Conservation (phyloP, 2,113 vertebrate species). For the Phalacrocorax carbo region DNA sequence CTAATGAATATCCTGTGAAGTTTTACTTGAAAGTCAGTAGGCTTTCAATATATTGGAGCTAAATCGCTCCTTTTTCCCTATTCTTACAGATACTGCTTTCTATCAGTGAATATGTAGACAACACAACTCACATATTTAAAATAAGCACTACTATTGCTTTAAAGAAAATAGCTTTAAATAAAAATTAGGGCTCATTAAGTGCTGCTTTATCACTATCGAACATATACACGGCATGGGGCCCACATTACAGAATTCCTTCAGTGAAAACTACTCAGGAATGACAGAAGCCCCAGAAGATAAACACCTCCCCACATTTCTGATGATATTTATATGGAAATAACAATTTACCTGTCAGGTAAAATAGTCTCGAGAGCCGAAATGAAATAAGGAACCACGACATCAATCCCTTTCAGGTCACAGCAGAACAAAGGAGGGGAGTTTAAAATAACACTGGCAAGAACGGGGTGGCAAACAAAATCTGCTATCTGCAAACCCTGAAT, state of each 20-base stretch:
- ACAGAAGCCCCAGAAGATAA: not conserved
- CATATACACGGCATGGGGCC: not conserved
- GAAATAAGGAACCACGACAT: constrained; percentile 95
- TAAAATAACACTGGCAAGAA: constrained; percentile 93
- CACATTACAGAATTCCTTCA: not conserved
- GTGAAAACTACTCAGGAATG: not conserved
- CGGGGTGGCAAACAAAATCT: constrained; percentile 91
- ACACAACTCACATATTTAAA: not conserved
- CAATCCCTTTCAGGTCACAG: constrained; percentile 94
- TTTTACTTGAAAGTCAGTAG: not conserved
- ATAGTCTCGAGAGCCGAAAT: constrained; percentile 96
- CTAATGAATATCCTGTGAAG: not conserved
- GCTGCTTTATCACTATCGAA: not conserved
- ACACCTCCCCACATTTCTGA: not conserved
- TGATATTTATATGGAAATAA: not conserved
- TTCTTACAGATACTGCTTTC: not conserved
- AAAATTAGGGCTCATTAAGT: not conserved
- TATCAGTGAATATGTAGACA: not conserved
- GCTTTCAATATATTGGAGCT: not conserved
- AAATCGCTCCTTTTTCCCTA: not conserved
- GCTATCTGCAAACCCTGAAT: constrained; percentile 97
- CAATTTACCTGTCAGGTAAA: constrained; percentile 91
- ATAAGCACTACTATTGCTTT: not conserved
- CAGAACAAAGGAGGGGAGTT: constrained; percentile 96
- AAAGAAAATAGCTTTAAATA: not conserved